phyloP scores from a whole-genome alignment of 2,888 invertebrate genomes.

The Gerris lacustris region DNA sequence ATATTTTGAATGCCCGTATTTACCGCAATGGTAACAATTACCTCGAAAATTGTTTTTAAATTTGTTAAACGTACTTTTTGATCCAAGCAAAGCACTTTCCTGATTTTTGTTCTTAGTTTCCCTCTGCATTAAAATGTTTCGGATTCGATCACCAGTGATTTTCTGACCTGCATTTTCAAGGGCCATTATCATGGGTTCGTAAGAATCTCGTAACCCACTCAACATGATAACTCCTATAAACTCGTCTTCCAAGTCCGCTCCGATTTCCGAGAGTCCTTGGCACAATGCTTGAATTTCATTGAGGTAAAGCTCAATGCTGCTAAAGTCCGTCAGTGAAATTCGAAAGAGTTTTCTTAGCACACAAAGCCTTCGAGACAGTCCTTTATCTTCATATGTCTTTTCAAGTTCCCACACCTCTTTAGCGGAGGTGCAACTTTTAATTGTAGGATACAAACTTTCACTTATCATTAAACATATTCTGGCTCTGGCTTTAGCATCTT shows the following conservation, averaged over 20 bases:
- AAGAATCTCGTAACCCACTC: slow-evolving; percentile 6
- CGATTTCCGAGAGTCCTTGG: slow-evolving; percentile 11
- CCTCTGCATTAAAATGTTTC: slow-evolving; percentile 8
- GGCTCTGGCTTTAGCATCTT: too few species aligned
- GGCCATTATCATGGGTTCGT: slow-evolving; percentile 15
- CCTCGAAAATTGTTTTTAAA: too few species aligned
- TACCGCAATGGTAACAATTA: not conserved
- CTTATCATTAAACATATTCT: too few species aligned
- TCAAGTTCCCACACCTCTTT: too few species aligned
- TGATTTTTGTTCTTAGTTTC: not conserved
- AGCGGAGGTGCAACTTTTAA: too few species aligned
- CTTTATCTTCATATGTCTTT: too few species aligned
- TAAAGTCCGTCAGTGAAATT: not conserved
- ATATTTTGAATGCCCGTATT: not conserved
- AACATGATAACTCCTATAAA: slow-evolving; percentile 14
- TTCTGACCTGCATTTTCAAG: slow-evolving; percentile 1
- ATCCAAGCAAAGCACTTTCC: too few species aligned
- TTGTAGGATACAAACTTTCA: too few species aligned
- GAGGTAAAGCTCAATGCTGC: slow-evolving; percentile 6
- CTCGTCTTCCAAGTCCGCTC: slow-evolving; percentile 12
- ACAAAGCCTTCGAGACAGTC: too few species aligned
- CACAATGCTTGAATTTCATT: slow-evolving; percentile 7
- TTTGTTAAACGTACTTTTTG: too few species aligned
- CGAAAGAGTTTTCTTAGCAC: slow-evolving; percentile 9
- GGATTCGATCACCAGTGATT: slow-evolving; percentile 5